Evolutionary conservation across 2,113 vertebrate genomes (phyloP).

Genomic region (Tamias sibiricus): DNA sequence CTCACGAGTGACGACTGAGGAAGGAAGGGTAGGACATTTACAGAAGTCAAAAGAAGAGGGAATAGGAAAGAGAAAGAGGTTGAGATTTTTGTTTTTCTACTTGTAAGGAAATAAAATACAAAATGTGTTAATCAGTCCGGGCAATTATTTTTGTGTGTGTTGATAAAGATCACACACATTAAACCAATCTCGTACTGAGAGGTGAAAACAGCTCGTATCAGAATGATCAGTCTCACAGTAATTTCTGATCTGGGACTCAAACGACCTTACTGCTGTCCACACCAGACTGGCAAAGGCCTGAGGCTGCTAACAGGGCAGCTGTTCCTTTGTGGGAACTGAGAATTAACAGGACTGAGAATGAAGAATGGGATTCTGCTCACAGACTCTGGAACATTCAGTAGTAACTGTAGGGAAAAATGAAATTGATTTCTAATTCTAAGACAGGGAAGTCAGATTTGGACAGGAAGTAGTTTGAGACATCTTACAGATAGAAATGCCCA

Average conservation of each 20-base stretch:
- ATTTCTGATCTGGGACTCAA: constrained; percentile 40
- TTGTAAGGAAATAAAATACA: constrained; percentile 87
- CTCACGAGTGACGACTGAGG: constrained; percentile 97
- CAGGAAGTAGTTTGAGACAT: neutral
- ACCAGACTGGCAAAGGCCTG: neutral
- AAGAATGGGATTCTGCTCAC: neutral
- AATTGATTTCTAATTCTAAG: neutral
- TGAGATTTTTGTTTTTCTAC: constrained; percentile 83
- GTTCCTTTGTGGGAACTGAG: neutral
- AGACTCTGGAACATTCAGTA: neutral
- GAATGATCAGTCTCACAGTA: constrained; percentile 14
- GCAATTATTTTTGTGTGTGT: constrained; percentile 36
- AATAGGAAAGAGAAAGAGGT: constrained; percentile 85
- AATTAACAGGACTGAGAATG: neutral
- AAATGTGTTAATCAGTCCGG: constrained; percentile 76
- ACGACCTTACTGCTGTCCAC: neutral
- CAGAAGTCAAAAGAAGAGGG: constrained; percentile 88
- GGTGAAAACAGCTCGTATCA: constrained; percentile 37
- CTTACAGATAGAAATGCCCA: neutral
- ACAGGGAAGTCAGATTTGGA: neutral
- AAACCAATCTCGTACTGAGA: constrained; percentile 51
- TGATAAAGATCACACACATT: constrained; percentile 42
- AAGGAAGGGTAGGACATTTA: constrained; percentile 91
- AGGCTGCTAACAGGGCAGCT: accelerated
- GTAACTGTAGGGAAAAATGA: constrained; percentile 28